Evolutionary conservation across 1,140 invertebrate genomes (phyloP).

Genomic region (Zeugodacus cucurbitae): DNA sequence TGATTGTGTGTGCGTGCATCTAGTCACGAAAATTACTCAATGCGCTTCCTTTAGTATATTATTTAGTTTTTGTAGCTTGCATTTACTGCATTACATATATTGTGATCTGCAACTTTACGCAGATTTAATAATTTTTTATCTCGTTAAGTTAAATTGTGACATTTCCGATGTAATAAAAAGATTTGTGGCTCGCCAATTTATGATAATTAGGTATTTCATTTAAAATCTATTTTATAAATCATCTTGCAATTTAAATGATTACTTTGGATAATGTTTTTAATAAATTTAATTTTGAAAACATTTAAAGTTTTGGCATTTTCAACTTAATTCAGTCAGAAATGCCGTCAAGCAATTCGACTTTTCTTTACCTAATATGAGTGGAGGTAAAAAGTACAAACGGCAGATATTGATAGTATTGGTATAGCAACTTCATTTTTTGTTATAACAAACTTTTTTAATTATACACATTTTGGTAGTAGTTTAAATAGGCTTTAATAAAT

Average conservation of each 20-base stretch:
- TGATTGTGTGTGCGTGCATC: neutral
- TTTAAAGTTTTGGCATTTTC: no score
- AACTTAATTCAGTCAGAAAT: no score
- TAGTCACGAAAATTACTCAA: constrained; percentile 3
- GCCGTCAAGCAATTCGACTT: no score
- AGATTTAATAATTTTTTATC: neutral
- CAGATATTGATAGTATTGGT: no score
- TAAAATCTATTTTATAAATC: neutral
- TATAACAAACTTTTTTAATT: neutral
- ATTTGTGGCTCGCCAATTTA: neutral
- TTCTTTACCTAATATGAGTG: no score
- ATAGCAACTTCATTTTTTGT: no score
- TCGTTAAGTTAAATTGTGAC: neutral
- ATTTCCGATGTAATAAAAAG: neutral
- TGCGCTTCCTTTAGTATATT: neutral
- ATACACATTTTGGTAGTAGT: neutral
- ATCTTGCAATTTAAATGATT: no score
- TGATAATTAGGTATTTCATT: neutral
- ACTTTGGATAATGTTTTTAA: no score
- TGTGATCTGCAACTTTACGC: neutral
- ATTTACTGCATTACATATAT: constrained; percentile 1
- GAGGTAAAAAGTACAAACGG: no score
- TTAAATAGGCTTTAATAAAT: neutral
- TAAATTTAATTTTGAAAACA: no score
- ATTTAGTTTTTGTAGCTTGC: neutral